phyloP scores from a whole-genome alignment of 2,113 vertebrate genomes.

The Gallinago jamesoni region DNA sequence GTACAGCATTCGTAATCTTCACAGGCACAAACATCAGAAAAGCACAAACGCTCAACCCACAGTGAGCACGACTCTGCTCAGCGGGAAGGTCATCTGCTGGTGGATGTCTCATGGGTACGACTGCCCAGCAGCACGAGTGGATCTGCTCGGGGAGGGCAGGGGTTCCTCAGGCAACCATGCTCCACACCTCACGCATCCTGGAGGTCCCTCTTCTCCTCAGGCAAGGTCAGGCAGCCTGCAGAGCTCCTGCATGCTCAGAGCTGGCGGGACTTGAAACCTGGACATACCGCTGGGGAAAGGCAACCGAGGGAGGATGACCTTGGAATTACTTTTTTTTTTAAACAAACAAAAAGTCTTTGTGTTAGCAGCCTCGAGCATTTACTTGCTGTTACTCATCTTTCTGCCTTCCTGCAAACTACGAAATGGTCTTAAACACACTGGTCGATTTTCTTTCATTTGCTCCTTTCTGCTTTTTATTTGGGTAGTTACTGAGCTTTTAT shows the following conservation, averaged over 20 bases:
- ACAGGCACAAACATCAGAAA: neutral
- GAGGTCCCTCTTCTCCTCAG: neutral
- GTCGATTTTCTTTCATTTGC: neutral
- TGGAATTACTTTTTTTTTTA: neutral
- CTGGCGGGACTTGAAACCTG: neutral
- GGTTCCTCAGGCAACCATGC: neutral
- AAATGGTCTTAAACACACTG: neutral
- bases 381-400: neutral
- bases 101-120: neutral
- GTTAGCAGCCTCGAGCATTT: neutral
- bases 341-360: neutral
- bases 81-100: neutral
- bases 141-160: neutral
- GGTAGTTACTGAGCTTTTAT: neutral
- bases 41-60: neutral
- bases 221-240: neutral
- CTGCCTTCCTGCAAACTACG: neutral
- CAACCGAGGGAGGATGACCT: neutral
- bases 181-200: neutral
- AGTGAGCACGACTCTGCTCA: neutral
- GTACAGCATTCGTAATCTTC: neutral
- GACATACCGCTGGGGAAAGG: neutral
- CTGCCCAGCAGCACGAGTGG: rapidly evolving
- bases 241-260: neutral
- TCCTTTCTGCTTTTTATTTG: neutral